Evolutionary conservation across 2,113 vertebrate genomes (phyloP).

Genomic region (Telmatochromis brichardi): DNA sequence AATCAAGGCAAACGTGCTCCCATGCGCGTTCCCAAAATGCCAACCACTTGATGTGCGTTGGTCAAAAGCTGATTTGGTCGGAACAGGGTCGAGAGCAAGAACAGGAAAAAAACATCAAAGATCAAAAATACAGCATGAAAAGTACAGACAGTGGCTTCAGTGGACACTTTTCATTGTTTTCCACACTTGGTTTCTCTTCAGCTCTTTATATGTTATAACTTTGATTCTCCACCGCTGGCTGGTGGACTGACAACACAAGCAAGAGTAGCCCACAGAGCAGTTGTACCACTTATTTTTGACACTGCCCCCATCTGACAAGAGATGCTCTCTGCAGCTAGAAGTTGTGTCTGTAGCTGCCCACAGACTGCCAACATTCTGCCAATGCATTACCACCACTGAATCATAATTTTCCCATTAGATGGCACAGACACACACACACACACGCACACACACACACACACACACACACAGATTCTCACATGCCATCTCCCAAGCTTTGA

Average conservation of each 20-base stretch:
- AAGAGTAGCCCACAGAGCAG: not conserved
- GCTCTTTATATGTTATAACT: not conserved
- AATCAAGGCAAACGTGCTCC: not conserved
- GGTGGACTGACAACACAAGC: not conserved
- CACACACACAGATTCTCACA: not conserved
- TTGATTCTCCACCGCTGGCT: not conserved
- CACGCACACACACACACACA: not conserved
- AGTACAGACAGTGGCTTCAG: not conserved
- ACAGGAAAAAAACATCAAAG: not conserved
- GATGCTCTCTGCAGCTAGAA: not conserved
- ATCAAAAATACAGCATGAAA: not conserved
- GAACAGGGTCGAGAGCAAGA: not conserved
- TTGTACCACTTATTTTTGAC: not conserved
- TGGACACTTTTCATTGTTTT: not conserved
- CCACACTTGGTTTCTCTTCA: not conserved
- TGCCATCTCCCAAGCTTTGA: conserved; percentile 34
- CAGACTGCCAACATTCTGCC: not conserved
- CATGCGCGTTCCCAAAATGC: not conserved
- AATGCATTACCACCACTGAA: not conserved
- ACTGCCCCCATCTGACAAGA: not conserved
- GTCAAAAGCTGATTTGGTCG: not conserved
- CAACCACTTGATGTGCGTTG: not conserved
- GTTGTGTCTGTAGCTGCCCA: not conserved
- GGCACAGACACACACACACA: not conserved
- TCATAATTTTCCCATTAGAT: conserved; percentile 3